phyloP scores from a whole-genome alignment of 2,888 invertebrate species.

The Hymenopus coronatus region DNA sequence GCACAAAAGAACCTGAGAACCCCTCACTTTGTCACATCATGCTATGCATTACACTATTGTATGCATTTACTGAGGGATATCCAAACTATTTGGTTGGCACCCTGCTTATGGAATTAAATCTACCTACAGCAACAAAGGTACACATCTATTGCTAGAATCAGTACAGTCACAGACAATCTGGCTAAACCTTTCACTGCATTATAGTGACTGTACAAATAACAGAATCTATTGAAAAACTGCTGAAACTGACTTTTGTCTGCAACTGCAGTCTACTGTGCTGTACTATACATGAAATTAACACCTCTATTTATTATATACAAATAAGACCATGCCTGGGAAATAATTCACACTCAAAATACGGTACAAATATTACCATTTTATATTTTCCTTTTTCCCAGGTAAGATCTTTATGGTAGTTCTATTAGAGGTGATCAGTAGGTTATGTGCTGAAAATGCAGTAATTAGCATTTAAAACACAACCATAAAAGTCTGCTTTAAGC shows the following conservation, averaged over 20 bases:
- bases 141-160: slow-evolving; percentile 11
- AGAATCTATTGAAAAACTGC: slow-evolving; percentile 2
- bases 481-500: background rate
- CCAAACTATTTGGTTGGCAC: slow-evolving; percentile 19
- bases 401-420: slow-evolving; percentile 30
- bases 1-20: slow-evolving; percentile 5
- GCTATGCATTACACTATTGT: slow-evolving; percentile 17
- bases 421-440: slow-evolving; percentile 30
- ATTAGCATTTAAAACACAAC: slow-evolving; percentile 27
- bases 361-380: slow-evolving; percentile 32
- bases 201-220: background rate
- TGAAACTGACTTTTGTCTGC: slow-evolving; percentile 5
- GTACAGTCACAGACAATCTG: slow-evolving; percentile 18
- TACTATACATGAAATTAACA: slow-evolving; percentile 18
- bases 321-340: slow-evolving; percentile 34
- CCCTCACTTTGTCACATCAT: slow-evolving; percentile 16
- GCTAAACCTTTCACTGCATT: background rate
- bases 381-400: slow-evolving; percentile 32
- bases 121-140: slow-evolving; percentile 16
- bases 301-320: slow-evolving; percentile 17
- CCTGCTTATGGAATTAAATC: slow-evolving; percentile 11
- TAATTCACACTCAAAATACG: slow-evolving; percentile 31
- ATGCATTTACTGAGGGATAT: slow-evolving; percentile 16
- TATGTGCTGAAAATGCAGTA: slow-evolving; percentile 35
- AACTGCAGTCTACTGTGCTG: slow-evolving; percentile 13